phyloP scores from a whole-genome alignment of 2,888 invertebrate species.

The Calliopum simillimum region DNA sequence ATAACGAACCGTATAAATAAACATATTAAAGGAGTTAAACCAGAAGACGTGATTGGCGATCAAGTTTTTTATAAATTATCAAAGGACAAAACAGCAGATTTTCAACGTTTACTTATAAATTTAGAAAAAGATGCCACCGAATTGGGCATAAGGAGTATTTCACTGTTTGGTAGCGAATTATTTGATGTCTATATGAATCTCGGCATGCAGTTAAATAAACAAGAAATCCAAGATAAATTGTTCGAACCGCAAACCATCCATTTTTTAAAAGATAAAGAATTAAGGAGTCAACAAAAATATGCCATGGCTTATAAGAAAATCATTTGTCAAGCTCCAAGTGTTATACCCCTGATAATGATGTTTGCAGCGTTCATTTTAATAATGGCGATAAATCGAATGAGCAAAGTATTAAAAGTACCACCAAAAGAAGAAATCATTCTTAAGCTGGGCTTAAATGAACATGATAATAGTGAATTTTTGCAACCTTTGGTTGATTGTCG shows the following conservation, averaged over 20 bases:
- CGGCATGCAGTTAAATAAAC: slow-evolving; percentile 48
- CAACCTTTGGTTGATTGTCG: slow-evolving; percentile 41
- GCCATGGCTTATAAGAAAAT: slow-evolving; percentile 58
- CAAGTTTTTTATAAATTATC: slow-evolving; percentile 52
- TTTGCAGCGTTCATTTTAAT: slow-evolving; percentile 69
- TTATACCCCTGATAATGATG: slow-evolving; percentile 55
- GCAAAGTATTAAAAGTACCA: slow-evolving; percentile 44
- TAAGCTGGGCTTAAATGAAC: slow-evolving; percentile 46
- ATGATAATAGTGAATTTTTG: slow-evolving; percentile 24
- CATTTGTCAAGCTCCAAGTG: slow-evolving; percentile 54
- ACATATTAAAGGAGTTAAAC: slow-evolving; percentile 46
- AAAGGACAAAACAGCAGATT: slow-evolving; percentile 35
- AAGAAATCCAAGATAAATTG: slow-evolving; percentile 51
- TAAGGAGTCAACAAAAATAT: slow-evolving; percentile 48
- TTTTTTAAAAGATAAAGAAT: neutral
- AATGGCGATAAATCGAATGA: slow-evolving; percentile 48
- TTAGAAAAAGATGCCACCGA: slow-evolving; percentile 50
- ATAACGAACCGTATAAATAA: slow-evolving; percentile 50
- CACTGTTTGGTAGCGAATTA: slow-evolving; percentile 51
- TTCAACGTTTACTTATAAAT: slow-evolving; percentile 54
- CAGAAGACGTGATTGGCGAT: slow-evolving; percentile 58
- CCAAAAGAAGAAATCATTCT: slow-evolving; percentile 42
- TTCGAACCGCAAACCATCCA: no score
- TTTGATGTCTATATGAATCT: slow-evolving; percentile 56
- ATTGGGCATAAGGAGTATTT: slow-evolving; percentile 52